Conservation (phyloP, 2,888 invertebrate species). For the Dryococelus australis region DNA sequence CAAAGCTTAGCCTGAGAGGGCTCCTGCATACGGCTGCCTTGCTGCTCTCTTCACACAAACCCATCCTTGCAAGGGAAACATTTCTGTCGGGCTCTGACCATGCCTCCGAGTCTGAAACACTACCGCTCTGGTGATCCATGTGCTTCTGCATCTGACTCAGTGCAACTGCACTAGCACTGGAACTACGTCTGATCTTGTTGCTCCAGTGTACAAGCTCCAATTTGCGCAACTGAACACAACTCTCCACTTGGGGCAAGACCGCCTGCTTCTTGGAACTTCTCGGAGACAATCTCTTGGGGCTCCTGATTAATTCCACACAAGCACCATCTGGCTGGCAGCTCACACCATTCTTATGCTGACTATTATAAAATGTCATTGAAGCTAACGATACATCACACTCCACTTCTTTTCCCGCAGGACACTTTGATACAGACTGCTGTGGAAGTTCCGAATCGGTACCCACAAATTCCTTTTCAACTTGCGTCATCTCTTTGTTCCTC, state of each 20-base stretch:
- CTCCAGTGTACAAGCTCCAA: background rate
- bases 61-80: slow-evolving; percentile 82
- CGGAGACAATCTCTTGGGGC: background rate
- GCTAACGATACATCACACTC: background rate
- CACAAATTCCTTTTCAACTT: background rate
- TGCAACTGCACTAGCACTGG: slow-evolving; percentile 34
- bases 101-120: slow-evolving; percentile 77
- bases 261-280: background rate
- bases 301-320: background rate
- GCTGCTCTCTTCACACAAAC: slow-evolving; percentile 56
- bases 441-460: background rate
- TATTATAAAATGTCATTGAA: slow-evolving; percentile 40
- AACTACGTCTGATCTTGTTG: slow-evolving; percentile 33
- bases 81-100: slow-evolving; percentile 88
- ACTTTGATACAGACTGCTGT: background rate
- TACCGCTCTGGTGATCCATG: slow-evolving; percentile 17
- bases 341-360: background rate
- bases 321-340: background rate
- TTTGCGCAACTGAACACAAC: background rate
- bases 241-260: background rate
- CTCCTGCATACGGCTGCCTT: background rate
- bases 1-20: slow-evolving; percentile 33
- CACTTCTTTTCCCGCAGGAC: background rate
- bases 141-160: slow-evolving; percentile 21
- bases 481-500: slow-evolving; percentile 33